Base-by-base conservation (phyloP, 2,888 invertebrate species). In the Muscina levida region DNA sequence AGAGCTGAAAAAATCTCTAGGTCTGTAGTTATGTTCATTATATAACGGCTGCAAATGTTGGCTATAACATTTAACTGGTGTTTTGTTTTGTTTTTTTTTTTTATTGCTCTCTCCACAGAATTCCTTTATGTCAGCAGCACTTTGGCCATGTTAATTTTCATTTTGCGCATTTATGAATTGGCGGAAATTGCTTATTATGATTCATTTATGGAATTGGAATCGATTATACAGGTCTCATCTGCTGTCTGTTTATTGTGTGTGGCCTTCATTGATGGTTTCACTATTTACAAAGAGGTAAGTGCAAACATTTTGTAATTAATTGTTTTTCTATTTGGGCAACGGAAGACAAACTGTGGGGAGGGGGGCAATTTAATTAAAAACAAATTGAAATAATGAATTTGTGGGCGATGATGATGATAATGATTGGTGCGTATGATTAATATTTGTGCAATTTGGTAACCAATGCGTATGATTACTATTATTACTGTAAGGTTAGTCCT, bases 221-320 rank as follows among this genome's bases (percentile, higher is more conserved):
- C 87, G 1, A 85, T 87, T 42, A 80, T 90, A 31, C 84, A 86
- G 68, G 70, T 73, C 15, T 68, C 77, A 17, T 82, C 84, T 2
- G 85, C 84, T 8, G 13, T 85, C 11, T 85, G 86, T 76, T 82
- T 88, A 70, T 80, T 86, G 62, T 65, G 72, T 4, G 74, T 90
- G 84, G 85, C 85, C 24, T 59, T 75, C 15, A 79, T 87, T 68
- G 90, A 90, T 83, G 89, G 86, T 3, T 87, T 85, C 72, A 87
- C 90, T 5, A 85, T 90, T 66, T 90, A 90, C 68, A 90, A 88
- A 80, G 89, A 90, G 89, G 90, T 90, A 57, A 84, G 86, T 51
- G 31, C 31, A 8, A 31, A 31, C 8, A 31, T 5, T 31, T 51
- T 26, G 62, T 31, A 19, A 72, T 46, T 17, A 57, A 59, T 37